Evolutionary conservation across 2,888 invertebrate genomes (phyloP).

Genomic region (Ophion ellenae): DNA sequence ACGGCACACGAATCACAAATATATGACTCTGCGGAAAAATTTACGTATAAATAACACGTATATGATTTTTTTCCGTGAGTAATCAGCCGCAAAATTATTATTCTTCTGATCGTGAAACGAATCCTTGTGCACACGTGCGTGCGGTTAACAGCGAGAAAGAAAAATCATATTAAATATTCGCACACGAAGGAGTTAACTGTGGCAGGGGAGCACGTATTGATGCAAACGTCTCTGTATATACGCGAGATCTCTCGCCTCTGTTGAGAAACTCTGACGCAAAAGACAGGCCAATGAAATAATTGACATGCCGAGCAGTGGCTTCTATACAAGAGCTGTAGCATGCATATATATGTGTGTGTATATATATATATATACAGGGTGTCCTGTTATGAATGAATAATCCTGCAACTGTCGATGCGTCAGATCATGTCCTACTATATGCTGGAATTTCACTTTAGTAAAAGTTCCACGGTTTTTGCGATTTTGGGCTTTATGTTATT

Average conservation of each 20-base stretch:
- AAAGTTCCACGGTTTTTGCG: no score
- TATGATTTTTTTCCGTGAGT: background rate
- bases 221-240: slow-evolving; percentile 44
- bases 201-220: slow-evolving; percentile 29
- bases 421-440: no score
- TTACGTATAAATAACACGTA: background rate
- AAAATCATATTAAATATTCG: slow-evolving; percentile 34
- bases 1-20: background rate
- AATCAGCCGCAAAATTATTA: background rate
- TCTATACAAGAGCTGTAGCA: slow-evolving; percentile 44
- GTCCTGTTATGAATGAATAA: no score
- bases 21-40: background rate
- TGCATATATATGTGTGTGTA: background rate
- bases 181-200: background rate
- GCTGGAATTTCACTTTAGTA: no score
- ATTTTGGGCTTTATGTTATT: no score
- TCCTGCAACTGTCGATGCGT: no score
- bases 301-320: slow-evolving; percentile 53
- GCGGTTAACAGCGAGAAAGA: background rate
- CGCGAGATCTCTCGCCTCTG: slow-evolving; percentile 49
- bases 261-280: slow-evolving; percentile 67
- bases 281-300: slow-evolving; percentile 66
- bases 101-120: background rate
- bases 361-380: slow-evolving; percentile 3
- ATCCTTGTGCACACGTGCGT: background rate